phyloP scores from a whole-genome alignment of 2,113 vertebrate genomes.

The Gnathonemus longibarbis region DNA sequence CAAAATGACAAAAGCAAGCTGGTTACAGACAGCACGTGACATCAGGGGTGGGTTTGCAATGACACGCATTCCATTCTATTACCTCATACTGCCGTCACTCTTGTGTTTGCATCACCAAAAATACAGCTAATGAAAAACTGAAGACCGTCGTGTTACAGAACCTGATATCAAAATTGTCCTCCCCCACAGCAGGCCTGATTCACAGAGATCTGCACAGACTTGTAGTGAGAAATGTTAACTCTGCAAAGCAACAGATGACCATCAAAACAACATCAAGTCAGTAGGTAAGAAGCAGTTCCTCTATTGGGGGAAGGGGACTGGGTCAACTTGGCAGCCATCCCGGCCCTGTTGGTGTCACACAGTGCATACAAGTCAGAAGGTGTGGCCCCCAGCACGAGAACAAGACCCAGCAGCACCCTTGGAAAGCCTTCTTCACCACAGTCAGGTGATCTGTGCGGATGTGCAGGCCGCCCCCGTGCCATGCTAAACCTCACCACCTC shows the following conservation, averaged over 20 bases:
- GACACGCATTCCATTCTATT: not conserved
- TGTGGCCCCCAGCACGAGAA: not conserved
- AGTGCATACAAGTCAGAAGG: not conserved
- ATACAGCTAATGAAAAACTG: not conserved
- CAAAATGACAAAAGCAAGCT: not conserved
- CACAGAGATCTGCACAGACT: not conserved
- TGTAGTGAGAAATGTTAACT: not conserved
- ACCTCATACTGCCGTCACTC: not conserved
- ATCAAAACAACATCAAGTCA: not conserved
- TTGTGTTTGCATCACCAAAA: not conserved
- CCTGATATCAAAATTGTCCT: not conserved
- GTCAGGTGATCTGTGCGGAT: not conserved
- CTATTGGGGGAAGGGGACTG: not conserved
- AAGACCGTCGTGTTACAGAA: not conserved
- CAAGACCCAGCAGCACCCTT: not conserved
- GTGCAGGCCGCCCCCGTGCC: not conserved
- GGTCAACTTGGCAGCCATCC: not conserved
- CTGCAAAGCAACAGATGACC: not conserved
- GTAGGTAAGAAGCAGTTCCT: not conserved
- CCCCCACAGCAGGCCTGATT: not conserved
- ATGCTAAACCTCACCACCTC: not conserved
- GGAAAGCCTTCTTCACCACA: not conserved
- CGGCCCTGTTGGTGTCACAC: not conserved
- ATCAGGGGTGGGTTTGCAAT: not conserved
- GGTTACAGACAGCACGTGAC: not conserved